These are phyloP conservation scores for Frankliniella fusca DNA, from an alignment of 2,888 invertebrate genomes.

Conservation along the genomic window DNA sequence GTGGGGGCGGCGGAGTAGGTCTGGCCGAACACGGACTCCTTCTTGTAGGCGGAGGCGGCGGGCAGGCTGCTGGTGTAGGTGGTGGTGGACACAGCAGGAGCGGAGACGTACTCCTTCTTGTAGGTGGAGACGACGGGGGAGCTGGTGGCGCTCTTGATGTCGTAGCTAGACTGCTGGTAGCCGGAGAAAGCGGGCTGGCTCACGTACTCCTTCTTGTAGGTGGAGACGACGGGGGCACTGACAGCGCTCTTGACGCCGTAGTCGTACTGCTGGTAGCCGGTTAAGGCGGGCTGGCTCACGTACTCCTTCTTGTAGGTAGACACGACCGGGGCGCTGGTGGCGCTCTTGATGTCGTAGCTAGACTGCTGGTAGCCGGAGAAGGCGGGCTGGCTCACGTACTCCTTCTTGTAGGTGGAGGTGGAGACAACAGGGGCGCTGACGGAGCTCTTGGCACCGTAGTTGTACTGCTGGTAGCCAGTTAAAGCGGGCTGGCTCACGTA, in stretches of 20 bases:
- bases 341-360: too few relatives aligned
- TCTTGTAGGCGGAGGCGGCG: neutral
- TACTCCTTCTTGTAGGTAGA: conserved; percentile 5
- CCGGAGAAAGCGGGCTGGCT: neutral
- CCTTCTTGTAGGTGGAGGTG: conserved; percentile 9
- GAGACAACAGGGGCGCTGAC: neutral
- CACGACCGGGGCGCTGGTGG: neutral
- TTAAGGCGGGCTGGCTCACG: neutral
- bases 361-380: neutral
- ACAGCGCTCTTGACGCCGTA: neutral
- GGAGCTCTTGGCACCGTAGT: neutral
- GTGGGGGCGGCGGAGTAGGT: neutral
- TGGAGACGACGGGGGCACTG: neutral
- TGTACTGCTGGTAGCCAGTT: neutral
- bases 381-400: neutral
- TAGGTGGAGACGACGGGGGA: neutral
- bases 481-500: neutral
- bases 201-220: neutral
- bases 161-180: neutral
- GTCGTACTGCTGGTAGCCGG: neutral
- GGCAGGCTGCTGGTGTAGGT: neutral
- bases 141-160: too few relatives aligned
- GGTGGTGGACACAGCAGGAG: neutral
- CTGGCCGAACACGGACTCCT: conserved; percentile 1
- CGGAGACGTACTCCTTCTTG: neutral